A percentile compares a stretch with the other conserved stretches of the same genome.
phyloP scores from a whole-genome alignment of 2,797 vertebrate genomes.

The Sebastes trivittatus region DNA sequence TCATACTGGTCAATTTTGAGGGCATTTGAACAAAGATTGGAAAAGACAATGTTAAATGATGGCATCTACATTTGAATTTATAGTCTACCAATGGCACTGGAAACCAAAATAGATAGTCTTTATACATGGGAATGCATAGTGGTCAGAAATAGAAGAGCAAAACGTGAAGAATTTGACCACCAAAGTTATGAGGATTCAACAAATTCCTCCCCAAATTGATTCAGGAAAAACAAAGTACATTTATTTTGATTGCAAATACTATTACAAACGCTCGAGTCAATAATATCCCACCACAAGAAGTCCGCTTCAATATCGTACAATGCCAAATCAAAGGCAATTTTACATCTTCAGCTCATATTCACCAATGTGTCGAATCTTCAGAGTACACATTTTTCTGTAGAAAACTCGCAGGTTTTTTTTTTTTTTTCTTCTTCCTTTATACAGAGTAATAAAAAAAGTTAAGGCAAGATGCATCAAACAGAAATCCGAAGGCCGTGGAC shows the following conservation, averaged over 20 bases:
- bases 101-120: conserved; percentile 18
- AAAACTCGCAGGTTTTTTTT: conserved; percentile 79
- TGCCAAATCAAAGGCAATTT: conserved; percentile 71
- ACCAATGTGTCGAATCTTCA: conserved; percentile 76
- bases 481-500: conserved; percentile 85
- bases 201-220: conserved; percentile 45
- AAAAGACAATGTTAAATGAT: conserved; percentile 14
- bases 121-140: conserved; percentile 62
- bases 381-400: conserved; percentile 89
- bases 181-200: conserved; percentile 39
- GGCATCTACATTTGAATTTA: neutral
- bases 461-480: conserved; percentile 98
- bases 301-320: conserved; percentile 70
- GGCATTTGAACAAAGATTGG: neutral
- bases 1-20: conserved; percentile 12
- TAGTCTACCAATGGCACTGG: conserved; percentile 1
- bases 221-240: conserved; percentile 69
- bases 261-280: conserved; percentile 72
- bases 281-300: conserved; percentile 73
- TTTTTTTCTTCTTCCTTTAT: conserved; percentile 83
- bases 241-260: conserved; percentile 76
- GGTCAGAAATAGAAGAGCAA: conserved; percentile 31
- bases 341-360: conserved; percentile 65
- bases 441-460: conserved; percentile 95
- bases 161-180: conserved; percentile 33